Evolutionary conservation across 2,113 vertebrate genomes (phyloP), one percentile per base, ranked within the genome.

Genomic region (Psilopsiagon aymara): DNA sequence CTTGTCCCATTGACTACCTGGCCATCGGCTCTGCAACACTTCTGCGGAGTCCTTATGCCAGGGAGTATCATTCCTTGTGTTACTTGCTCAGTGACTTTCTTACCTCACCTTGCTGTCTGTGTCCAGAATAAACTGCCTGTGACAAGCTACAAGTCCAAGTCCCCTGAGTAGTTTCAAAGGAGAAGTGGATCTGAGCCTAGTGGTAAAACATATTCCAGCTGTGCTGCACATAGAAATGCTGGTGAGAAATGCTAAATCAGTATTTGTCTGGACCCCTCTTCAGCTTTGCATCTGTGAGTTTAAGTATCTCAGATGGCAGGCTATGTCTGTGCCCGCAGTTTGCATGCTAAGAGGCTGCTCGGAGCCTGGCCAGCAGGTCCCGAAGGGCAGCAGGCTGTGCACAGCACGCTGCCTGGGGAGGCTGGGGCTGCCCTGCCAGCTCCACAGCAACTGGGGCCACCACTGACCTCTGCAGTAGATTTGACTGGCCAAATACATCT

Each of bases 51-150:
- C 77, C 57, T 49, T 71, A 7, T 88, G 94, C 88, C 86, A 88
- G 57, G 35, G 62, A 84, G 19, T 69, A 60, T 90, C 77, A 29
- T 94, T 84, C 60, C 27, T 19, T 29, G 71, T 64, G 71, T 88
- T 90, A 70, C 44, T 92, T 82, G 77, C 52, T 89, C 69, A 39
- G 57, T 66, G 80, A 73, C 86, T 93, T 95, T 94, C 76, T 87
- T 94, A 94, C 91, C 89, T 96, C 94, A 91, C 92, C 82, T 86
- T 84, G 37, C 83, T 88, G 57, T 62, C 88, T 82, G 41, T 91
- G 90, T 88, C 83, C 73, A 82, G 90, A 93, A 71, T 75, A 90
- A 90, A 81, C 51, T 83, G 73, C 80, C 71, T 81, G 46, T 96
- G 92, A 96, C 88, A 93, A 83, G 55, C 73, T 83, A 24, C 64